These are phyloP conservation scores for Agriopis leucophaearia DNA, from an alignment of 2,888 invertebrate genomes.

Conservation along the genomic window DNA sequence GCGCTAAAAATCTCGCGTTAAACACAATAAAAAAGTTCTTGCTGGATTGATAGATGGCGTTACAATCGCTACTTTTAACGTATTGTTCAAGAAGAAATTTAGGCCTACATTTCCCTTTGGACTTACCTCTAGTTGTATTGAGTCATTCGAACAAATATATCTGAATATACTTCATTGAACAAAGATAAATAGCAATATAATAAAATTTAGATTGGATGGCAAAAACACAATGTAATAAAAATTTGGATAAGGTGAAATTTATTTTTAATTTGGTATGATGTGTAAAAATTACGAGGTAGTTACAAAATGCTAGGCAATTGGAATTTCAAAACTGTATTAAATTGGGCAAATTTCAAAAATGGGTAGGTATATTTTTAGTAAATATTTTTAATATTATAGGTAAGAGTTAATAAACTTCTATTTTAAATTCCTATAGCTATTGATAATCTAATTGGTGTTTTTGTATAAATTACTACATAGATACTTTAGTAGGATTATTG, in stretches of 20 bases:
- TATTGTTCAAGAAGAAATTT: too few species aligned
- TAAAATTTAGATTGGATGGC: background rate
- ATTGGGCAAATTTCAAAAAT: conserved; percentile 51
- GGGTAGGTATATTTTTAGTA: conserved; percentile 45
- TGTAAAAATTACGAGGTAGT: conserved; percentile 64
- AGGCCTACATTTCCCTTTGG: too few species aligned
- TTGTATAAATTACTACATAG: conserved; percentile 67
- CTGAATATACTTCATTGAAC: too few species aligned
- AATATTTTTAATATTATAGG: conserved; percentile 51
- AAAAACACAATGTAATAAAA: background rate
- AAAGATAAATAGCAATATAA: too few species aligned
- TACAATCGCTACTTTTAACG: too few species aligned
- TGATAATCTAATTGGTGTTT: conserved; percentile 77
- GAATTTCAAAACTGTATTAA: conserved; percentile 60
- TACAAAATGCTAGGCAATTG: conserved; percentile 59
- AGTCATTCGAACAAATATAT: too few species aligned
- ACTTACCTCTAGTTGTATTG: too few species aligned
- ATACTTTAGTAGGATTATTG: conserved; percentile 63
- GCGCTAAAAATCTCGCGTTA: too few species aligned
- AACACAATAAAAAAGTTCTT: too few species aligned
- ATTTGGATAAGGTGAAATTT: background rate
- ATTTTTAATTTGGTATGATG: conserved; percentile 41
- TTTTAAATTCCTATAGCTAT: conserved; percentile 59
- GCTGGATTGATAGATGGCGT: too few species aligned
- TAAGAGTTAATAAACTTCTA: conserved; percentile 57